Evolutionary conservation across 1,140 invertebrate species (phyloP), one percentile per base, ranked within the genome.

Genomic region (Dreissena rostriformis): DNA sequence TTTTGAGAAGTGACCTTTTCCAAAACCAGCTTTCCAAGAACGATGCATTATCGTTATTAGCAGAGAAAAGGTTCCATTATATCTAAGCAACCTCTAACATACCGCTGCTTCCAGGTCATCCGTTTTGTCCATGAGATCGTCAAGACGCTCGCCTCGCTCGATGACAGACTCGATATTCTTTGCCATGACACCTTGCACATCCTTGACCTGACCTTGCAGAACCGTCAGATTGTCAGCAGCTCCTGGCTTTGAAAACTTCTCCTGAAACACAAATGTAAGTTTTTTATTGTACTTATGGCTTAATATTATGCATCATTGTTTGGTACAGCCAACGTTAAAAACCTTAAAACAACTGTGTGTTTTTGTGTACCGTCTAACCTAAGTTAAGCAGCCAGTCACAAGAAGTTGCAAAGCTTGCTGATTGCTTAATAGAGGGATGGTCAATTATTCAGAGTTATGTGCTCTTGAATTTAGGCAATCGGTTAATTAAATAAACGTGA

Each of bases 111-210:
- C 91, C n/a, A 94, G 86, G 29, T 93, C 93, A 39, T 91, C 91
- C 65, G 93, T 93, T 87, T 93, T 93, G 73, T 92, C 92, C 73
- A 94, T 91, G 17, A 94, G 88, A 73, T 93, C 92, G 57, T 94
- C 93, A 10, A 94, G 87, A 55, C 88, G 88, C 70, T 94, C 93
- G 14, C 94, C 94, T 55, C 94, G 84, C 81, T 94, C 89, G 71
- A 94, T 83, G 1, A 94, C 92, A n/a, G 90, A 88, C 74, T 93
- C 92, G 39, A 94, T 94, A 84, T 94, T 94, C 79, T 93, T 90
- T 65, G 92, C 91, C 93, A 94, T 94, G 0, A 94, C 91, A 71
- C 89, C 92, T 82, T 93, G 93, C 8, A 94, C 93, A 51, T 93
- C 93, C 65, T 94, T 91, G 0, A 94, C 93, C 82, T 94, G 93